These are phyloP conservation scores for Cephalopterus ornatus DNA, from an alignment of 2,113 vertebrate genomes.

Conservation along the genomic window DNA sequence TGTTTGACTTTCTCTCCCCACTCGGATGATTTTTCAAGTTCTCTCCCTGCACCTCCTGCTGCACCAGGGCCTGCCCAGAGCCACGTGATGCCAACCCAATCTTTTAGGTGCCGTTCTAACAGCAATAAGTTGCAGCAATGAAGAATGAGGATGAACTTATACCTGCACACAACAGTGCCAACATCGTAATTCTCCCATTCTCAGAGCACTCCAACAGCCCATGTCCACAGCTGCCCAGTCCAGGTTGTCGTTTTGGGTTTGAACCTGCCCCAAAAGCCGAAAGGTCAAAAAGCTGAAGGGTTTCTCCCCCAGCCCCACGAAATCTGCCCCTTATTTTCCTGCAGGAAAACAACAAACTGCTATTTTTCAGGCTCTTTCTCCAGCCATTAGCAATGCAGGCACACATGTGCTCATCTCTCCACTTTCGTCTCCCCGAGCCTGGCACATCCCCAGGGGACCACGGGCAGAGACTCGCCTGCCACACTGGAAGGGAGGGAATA, in stretches of 20 bases:
- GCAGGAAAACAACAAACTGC: neutral
- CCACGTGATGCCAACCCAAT: fast-evolving
- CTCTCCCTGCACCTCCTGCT: neutral
- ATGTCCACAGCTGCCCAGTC: neutral
- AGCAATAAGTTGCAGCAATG: neutral
- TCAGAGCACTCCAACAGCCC: neutral
- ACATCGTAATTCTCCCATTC: fast-evolving
- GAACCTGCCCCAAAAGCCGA: neutral
- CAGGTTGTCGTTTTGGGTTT: neutral
- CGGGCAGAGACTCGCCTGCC: neutral
- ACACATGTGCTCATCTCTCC: neutral
- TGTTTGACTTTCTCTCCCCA: neutral
- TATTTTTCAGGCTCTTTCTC: neutral
- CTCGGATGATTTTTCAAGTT: neutral
- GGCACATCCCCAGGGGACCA: neutral
- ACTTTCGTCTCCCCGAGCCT: neutral
- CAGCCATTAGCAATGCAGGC: neutral
- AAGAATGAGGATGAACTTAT: too few relatives aligned
- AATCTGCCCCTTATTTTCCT: neutral
- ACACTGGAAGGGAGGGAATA: neutral
- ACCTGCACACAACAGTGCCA: too few relatives aligned
- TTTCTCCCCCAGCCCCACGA: neutral
- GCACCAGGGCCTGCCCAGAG: fast-evolving
- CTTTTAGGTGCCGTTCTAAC: neutral
- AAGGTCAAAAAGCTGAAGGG: neutral